Base-by-base conservation (phyloP, 1,140 invertebrate species). In the Tetramorium parvispinum region DNA sequence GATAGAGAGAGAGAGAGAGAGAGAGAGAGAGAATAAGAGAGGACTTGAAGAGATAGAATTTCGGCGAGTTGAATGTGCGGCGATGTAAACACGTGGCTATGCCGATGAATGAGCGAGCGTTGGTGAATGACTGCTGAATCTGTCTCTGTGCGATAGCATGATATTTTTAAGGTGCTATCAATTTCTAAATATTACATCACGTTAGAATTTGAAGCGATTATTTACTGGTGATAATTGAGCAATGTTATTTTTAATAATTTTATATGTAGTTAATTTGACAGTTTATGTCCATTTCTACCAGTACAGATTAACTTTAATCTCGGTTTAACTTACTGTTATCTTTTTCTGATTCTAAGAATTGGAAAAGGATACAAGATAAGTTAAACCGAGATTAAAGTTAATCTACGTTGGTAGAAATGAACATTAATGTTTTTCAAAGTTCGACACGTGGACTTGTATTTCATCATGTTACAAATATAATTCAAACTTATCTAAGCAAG, bases 21-120 rank as follows among this genome's bases (percentile, higher is more conserved):
- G 2, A n/a, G n/a, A 57, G 11, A 21, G 3, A 16, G 18, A 5
- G 7, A 4, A 11, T 8, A 51, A 16, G 16, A 51, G 3, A 7
- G 10, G 51, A 43, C 57, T n/a, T 16, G 8, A 32, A 10, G 27
- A 5, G 27, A 51, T 79, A 37, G 43, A 79, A 63, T 79, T 79
- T 79, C 77, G 32, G 11, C 49, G 32, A 53, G 49, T 79, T 79
- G 76, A 79, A 66, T 0, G 73, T 59, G 55, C 73, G 73, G 11
- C 21, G 18, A 78, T 32, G 40, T 49, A 78, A 78, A 65, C 57
- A 78, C 40, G 21, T 8, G 37, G 40, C 10, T 27, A 51, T 5
- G 10, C 18, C 37, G 24, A 21, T 65, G 59, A 78, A 65, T 65
- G 57, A 65, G 11, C 6, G 24, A 6, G 13, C 59, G 16, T 16